Base-by-base conservation (phyloP, 2,888 invertebrate genomes). In the Trissoscelio sp. region DNA sequence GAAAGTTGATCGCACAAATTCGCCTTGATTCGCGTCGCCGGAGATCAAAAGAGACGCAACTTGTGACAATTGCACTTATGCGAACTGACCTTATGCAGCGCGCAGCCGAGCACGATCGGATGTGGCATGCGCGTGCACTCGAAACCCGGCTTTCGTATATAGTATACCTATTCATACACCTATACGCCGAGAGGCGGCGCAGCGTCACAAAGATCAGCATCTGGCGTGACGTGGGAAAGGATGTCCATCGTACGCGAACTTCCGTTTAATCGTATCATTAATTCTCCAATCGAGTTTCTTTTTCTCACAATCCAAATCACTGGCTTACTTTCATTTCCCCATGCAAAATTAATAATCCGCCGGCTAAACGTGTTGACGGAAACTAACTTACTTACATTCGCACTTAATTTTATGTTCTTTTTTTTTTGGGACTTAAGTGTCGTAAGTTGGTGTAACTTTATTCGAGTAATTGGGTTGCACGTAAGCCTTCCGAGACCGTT, bases 151-250 rank as follows among this genome's bases (percentile, higher is more conserved):
- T 83, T 79, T 62, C 53, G 79, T 62, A 39, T 16, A 37, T n/a
- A n/a, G n/a, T n/a, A n/a, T n/a, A n/a, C n/a, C n/a, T n/a, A n/a
- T n/a, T n/a, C n/a, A n/a, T n/a, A n/a, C n/a, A n/a, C n/a, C n/a
- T n/a, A n/a, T n/a, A n/a, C n/a, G n/a, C n/a, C n/a, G n/a, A n/a
- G n/a, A n/a, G n/a, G n/a, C n/a, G n/a, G n/a, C n/a, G 51, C 60
- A 67, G 57, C 78, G 74, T 79, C 83, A 86, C 86, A 86, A 87
- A 87, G 87, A 84, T 86, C 85, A 77, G 84, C 88, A 88, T 88
- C 87, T 88, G 88, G 82, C 73, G 67, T 81, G 83, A 87, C 88
- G 87, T 88, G 89, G 86, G 89, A 88, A 89, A 89, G 88, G 85
- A 86, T 87, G 87, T 85, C 85, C 85, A 84, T 83, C 84, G 83